A percentile compares a stretch with the other conserved stretches of the same genome.
Evolutionary conservation across 2,888 invertebrate species (phyloP).

Genomic region (Azorinus chamasolen): DNA sequence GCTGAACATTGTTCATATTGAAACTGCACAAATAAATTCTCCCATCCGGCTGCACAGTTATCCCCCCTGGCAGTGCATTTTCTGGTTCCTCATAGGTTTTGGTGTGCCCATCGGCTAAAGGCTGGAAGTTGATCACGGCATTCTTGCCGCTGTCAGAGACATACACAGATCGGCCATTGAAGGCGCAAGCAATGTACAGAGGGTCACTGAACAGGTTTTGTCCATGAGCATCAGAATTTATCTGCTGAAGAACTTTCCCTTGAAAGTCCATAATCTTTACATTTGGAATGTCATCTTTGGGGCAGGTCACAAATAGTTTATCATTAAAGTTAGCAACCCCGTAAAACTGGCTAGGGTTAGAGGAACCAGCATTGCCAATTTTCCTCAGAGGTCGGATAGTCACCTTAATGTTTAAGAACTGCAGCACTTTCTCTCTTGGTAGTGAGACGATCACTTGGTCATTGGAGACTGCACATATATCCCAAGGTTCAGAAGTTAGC

Average conservation of each 20-base stretch:
- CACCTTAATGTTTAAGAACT: conserved; percentile 47
- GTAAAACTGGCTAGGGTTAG: conserved; percentile 50
- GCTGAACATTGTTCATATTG: conserved; percentile 44
- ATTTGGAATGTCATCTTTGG: conserved; percentile 56
- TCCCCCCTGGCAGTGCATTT: conserved; percentile 45
- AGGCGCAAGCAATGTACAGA: conserved; percentile 39
- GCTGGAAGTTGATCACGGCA: conserved; percentile 42
- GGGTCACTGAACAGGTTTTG: conserved; percentile 53
- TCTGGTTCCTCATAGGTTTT: conserved; percentile 20
- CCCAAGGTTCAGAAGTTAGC: conserved; percentile 59
- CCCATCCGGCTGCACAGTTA: conserved; percentile 42
- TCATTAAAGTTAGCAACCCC: conserved; percentile 46
- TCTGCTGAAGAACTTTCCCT: conserved; percentile 42
- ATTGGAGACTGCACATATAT: conserved; percentile 37
- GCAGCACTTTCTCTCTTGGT: conserved; percentile 58
- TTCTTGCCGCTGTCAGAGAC: conserved; percentile 61
- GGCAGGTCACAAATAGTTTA: conserved; percentile 55
- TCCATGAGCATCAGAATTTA: conserved; percentile 33
- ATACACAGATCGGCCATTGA: conserved; percentile 49
- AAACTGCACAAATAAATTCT: conserved; percentile 51
- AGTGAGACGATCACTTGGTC: conserved; percentile 50
- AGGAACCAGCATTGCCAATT: conserved; percentile 34
- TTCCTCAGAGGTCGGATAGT: conserved; percentile 45
- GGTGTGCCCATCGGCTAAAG: conserved; percentile 9
- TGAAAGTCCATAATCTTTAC: conserved; percentile 58